phyloP scores from a whole-genome alignment of 2,888 invertebrate species.

The Corbicula japonica region DNA sequence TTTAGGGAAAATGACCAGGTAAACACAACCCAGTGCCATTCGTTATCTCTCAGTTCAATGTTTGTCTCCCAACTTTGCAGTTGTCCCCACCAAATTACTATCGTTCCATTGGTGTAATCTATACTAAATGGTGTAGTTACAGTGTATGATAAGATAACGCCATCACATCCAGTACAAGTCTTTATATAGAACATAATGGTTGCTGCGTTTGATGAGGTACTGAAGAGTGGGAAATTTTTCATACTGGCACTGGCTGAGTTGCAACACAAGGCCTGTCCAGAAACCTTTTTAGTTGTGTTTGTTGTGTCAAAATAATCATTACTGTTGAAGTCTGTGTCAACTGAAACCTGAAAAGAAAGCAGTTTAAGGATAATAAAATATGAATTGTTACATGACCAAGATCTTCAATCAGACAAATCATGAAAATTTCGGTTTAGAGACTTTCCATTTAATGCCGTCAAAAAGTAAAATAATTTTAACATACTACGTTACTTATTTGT shows the following conservation, averaged over 20 bases:
- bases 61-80: conserved; percentile 21
- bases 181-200: conserved; percentile 56
- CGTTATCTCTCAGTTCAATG: conserved; percentile 41
- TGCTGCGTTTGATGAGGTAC: conserved; percentile 1
- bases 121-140: conserved; percentile 36
- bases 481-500: no score
- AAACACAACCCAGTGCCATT: conserved; percentile 51
- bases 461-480: no score
- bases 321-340: conserved; percentile 35
- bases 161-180: conserved; percentile 52
- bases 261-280: conserved; percentile 55
- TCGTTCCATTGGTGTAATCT: conserved; percentile 39
- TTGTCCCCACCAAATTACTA: conserved; percentile 42
- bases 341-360: conserved; percentile 21
- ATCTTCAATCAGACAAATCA: no score
- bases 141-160: conserved; percentile 56
- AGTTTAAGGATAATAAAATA: not conserved
- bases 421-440: no score
- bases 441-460: no score
- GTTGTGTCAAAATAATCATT: conserved; percentile 33
- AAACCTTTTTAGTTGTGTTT: conserved; percentile 20
- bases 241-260: conserved; percentile 40
- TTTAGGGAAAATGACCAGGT: conserved; percentile 24
- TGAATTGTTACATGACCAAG: not conserved
- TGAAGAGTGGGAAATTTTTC: conserved; percentile 36